Evolutionary conservation across 2,113 vertebrate species (phyloP).

Genomic region (Melanotaenia duboulayi): DNA sequence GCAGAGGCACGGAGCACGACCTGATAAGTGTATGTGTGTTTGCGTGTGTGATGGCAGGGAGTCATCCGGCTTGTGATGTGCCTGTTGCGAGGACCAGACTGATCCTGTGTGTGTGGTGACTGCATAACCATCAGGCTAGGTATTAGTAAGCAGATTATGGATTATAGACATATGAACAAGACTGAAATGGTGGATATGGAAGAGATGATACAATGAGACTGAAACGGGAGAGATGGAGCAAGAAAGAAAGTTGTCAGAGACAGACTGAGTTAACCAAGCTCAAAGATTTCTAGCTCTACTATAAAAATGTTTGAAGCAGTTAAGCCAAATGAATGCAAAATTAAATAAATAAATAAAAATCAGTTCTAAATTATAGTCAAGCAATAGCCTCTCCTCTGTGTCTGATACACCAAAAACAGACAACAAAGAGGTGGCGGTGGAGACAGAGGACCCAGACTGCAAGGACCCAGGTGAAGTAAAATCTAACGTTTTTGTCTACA

Average conservation of each 20-base stretch:
- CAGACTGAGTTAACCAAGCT: too few relatives aligned
- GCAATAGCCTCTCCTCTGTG: too few relatives aligned
- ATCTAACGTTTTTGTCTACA: neutral
- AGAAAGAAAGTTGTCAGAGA: too few relatives aligned
- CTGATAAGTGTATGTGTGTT: slow-evolving; percentile 41
- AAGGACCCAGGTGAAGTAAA: neutral
- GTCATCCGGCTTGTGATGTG: slow-evolving; percentile 75
- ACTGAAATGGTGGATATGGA: neutral
- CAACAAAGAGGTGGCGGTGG: neutral
- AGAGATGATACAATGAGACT: neutral
- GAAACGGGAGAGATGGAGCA: neutral
- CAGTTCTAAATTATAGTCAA: too few relatives aligned
- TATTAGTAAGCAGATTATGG: slow-evolving; percentile 16
- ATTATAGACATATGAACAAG: neutral
- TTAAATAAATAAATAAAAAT: too few relatives aligned
- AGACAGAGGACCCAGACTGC: neutral
- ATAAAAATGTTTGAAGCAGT: too few relatives aligned
- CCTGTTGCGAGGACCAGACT: slow-evolving; percentile 81
- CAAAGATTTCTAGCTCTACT: too few relatives aligned
- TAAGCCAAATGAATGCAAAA: too few relatives aligned
- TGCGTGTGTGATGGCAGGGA: slow-evolving; percentile 20
- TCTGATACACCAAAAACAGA: neutral
- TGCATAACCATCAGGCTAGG: slow-evolving; percentile 11
- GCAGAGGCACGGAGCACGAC: slow-evolving; percentile 68
- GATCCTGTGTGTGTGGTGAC: slow-evolving; percentile 66